A percentile compares a stretch with the other conserved stretches of the same genome.
phyloP scores from a whole-genome alignment of 2,888 invertebrate species.

The Tricholauxania praeusta region DNA sequence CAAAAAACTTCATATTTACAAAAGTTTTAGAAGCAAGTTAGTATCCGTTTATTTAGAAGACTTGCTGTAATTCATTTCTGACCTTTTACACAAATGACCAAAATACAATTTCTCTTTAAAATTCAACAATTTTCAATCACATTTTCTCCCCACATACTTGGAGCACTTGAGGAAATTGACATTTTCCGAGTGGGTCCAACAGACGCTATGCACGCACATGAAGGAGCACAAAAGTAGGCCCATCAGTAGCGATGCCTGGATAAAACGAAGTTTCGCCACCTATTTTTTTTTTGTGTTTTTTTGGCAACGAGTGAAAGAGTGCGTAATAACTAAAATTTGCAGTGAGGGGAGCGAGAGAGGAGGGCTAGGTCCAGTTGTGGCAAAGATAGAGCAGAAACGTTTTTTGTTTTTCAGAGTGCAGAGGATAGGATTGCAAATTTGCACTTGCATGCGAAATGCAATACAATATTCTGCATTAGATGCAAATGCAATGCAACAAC shows the following conservation, averaged over 20 bases:
- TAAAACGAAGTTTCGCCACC: constrained; percentile 32
- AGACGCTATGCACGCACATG: too few species aligned
- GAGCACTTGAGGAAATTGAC: constrained; percentile 32
- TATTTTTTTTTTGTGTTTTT: constrained; percentile 7
- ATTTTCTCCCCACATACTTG: not conserved
- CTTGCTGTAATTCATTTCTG: too few species aligned
- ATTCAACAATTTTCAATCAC: not conserved
- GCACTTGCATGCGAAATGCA: constrained; percentile 52
- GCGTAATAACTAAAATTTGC: not conserved
- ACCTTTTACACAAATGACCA: too few species aligned
- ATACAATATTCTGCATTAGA: constrained; percentile 49
- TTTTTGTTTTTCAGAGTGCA: not conserved
- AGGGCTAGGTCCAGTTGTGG: constrained; percentile 24
- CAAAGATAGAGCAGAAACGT: not conserved
- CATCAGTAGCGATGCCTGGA: not conserved
- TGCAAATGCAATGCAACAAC: constrained; percentile 20
- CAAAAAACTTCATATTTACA: too few species aligned
- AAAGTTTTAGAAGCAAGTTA: too few species aligned
- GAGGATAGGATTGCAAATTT: constrained; percentile 46
- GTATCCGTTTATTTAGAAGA: too few species aligned
- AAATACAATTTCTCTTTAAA: too few species aligned
- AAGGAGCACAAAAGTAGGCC: not conserved
- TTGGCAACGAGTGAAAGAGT: not conserved
- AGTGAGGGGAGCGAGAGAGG: constrained; percentile 15
- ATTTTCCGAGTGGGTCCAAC: constrained; percentile 8